phyloP scores from a whole-genome alignment of 2,888 invertebrate genomes.

The Mechanitis mazaeus region DNA sequence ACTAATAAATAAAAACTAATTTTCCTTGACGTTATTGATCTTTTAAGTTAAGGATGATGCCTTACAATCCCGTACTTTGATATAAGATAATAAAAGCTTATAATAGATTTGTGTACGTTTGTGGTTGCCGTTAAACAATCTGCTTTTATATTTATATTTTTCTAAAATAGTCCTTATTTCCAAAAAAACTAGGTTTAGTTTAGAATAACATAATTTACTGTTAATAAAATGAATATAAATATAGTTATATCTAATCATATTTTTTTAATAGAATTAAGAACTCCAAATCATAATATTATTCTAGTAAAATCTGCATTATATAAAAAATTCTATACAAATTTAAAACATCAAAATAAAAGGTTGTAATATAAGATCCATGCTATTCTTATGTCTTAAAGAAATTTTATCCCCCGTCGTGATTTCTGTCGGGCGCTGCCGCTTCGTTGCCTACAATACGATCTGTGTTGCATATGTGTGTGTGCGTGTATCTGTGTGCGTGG shows the following conservation, averaged over 20 bases:
- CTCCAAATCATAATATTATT: too few species aligned
- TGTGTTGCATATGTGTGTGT: slow-evolving; percentile 38
- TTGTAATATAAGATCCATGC: slow-evolving; percentile 42
- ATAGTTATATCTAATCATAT: too few species aligned
- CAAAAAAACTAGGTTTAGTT: background rate
- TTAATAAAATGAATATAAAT: too few species aligned
- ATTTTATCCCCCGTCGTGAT: slow-evolving; percentile 70
- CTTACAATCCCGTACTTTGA: slow-evolving; percentile 61
- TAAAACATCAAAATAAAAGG: slow-evolving; percentile 5
- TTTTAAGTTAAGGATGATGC: slow-evolving; percentile 38
- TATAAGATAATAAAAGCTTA: slow-evolving; percentile 67
- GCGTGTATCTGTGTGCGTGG: slow-evolving; percentile 38
- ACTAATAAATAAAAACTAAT: slow-evolving; percentile 41
- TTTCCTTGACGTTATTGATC: slow-evolving; percentile 34
- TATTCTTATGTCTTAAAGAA: slow-evolving; percentile 59
- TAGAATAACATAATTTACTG: background rate
- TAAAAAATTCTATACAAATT: background rate
- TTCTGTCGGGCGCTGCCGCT: slow-evolving; percentile 64
- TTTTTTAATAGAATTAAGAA: too few species aligned
- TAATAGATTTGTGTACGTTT: slow-evolving; percentile 61
- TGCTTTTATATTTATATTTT: slow-evolving; percentile 11
- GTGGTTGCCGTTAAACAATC: slow-evolving; percentile 38
- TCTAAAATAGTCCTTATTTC: background rate
- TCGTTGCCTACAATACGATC: slow-evolving; percentile 46
- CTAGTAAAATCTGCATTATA: background rate